These are phyloP conservation scores for Dichetophora obliterata DNA, from an alignment of 2,888 invertebrate genomes.

Conservation along the genomic window DNA sequence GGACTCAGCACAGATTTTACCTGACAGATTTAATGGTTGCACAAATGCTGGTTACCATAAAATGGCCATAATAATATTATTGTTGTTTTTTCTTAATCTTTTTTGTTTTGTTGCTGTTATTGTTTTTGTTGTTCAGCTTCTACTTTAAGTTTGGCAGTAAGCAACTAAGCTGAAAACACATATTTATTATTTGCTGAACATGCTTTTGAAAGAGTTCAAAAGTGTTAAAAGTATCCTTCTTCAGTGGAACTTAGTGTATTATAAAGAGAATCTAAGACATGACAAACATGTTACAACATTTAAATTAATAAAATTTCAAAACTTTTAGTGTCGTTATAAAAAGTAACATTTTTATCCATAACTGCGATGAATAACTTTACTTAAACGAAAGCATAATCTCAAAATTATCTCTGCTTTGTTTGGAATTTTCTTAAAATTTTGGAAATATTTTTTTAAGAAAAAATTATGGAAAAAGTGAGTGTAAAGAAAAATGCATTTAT, in stretches of 20 bases:
- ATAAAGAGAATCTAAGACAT: too few relatives aligned
- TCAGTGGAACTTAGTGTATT: too few relatives aligned
- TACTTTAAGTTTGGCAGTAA: not conserved
- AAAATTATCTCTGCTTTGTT: too few relatives aligned
- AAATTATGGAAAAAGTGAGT: too few relatives aligned
- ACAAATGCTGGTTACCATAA: slow-evolving; percentile 57
- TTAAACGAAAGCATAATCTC: too few relatives aligned
- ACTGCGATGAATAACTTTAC: not conserved
- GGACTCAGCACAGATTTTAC: slow-evolving; percentile 52
- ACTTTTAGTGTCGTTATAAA: not conserved
- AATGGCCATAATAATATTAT: slow-evolving; percentile 52
- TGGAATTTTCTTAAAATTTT: too few relatives aligned
- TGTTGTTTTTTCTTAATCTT: slow-evolving; percentile 36
- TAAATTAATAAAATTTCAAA: too few relatives aligned
- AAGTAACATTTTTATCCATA: not conserved
- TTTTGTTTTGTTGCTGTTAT: not conserved
- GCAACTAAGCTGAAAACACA: slow-evolving; percentile 27
- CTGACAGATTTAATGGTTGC: slow-evolving; percentile 60
- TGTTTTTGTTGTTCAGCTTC: not conserved
- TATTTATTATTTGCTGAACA: slow-evolving; percentile 7
- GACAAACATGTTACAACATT: too few relatives aligned
- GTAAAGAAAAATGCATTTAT: too few relatives aligned
- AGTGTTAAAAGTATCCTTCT: not conserved
- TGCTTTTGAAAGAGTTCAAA: not conserved
- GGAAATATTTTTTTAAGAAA: too few relatives aligned